These are phyloP conservation scores for Sebastolobus altivelis DNA, from an alignment of 2,797 vertebrate species.

Conservation along the genomic window DNA sequence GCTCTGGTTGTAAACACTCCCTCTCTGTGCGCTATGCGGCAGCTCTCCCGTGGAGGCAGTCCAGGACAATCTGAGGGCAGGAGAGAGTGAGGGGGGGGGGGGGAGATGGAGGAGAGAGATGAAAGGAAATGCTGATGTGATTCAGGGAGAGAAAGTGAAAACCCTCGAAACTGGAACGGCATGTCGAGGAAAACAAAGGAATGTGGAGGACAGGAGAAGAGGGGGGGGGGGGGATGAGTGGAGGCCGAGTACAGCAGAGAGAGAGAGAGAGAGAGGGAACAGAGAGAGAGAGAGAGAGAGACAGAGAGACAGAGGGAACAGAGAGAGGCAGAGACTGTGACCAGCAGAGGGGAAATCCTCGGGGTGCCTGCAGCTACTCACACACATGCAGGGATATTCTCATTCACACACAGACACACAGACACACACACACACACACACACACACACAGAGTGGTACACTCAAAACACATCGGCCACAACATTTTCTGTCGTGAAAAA, in stretches of 20 bases:
- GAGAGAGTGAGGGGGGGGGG: neutral
- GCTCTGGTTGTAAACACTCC: slow-evolving; percentile 45
- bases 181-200: slow-evolving; percentile 56
- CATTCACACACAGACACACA: neutral
- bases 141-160: slow-evolving; percentile 42
- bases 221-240: neutral
- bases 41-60: slow-evolving; percentile 14
- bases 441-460: no score
- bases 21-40: slow-evolving; percentile 18
- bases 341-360: slow-evolving; percentile 31
- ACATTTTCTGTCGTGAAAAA: no score
- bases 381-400: neutral
- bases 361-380: neutral
- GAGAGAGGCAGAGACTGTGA: slow-evolving; percentile 24
- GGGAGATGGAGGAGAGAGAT: neutral
- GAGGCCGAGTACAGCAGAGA: slow-evolving; percentile 9
- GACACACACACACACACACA: no score
- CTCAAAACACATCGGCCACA: no score
- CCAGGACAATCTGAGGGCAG: slow-evolving; percentile 25
- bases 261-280: neutral
- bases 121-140: slow-evolving; percentile 47
- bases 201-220: slow-evolving; percentile 27
- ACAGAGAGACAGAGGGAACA: neutral
- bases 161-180: slow-evolving; percentile 38
- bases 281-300: neutral